These are phyloP conservation scores for Lanistes nyassanus DNA, from an alignment of 1,140 invertebrate species.

Conservation along the genomic window DNA sequence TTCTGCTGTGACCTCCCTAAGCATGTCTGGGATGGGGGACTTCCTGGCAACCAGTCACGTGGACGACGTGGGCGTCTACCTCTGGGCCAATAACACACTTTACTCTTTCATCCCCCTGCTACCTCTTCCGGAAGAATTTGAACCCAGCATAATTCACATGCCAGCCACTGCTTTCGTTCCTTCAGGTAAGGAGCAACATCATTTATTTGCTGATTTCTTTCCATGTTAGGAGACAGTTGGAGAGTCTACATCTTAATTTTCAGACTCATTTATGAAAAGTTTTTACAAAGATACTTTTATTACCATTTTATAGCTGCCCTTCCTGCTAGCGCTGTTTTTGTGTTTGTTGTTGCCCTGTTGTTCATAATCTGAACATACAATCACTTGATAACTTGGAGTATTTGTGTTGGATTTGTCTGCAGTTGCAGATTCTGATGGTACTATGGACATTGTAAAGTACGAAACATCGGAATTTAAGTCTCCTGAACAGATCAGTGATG, in stretches of 20 bases:
- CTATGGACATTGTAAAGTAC: constrained; percentile 64
- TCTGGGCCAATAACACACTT: constrained; percentile 92
- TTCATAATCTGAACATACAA: no score
- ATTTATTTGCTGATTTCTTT: no score
- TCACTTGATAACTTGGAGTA: no score
- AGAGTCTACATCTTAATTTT: no score
- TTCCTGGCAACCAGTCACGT: constrained; percentile 90
- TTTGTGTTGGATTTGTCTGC: no score
- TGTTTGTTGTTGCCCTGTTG: no score
- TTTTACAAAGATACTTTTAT: no score
- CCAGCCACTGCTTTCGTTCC: constrained; percentile 66
- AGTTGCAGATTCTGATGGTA: background rate
- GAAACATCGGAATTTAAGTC: constrained; percentile 73
- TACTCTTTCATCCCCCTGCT: constrained; percentile 83
- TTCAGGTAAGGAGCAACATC: constrained; percentile 23
- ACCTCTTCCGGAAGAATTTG: constrained; percentile 74
- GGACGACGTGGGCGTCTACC: constrained; percentile 87
- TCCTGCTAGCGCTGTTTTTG: no score
- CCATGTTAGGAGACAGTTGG: no score
- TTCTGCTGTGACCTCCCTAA: constrained; percentile 75
- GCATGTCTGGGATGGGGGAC: constrained; percentile 90
- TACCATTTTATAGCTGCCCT: no score
- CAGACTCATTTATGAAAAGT: no score
- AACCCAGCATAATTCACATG: constrained; percentile 73
- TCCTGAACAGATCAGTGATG: constrained; percentile 81